Percentiles rank a stretch among this genome's conserved stretches.
Evolutionary conservation across 2,113 vertebrate species (phyloP).

Genomic region (Okapia johnstoni): DNA sequence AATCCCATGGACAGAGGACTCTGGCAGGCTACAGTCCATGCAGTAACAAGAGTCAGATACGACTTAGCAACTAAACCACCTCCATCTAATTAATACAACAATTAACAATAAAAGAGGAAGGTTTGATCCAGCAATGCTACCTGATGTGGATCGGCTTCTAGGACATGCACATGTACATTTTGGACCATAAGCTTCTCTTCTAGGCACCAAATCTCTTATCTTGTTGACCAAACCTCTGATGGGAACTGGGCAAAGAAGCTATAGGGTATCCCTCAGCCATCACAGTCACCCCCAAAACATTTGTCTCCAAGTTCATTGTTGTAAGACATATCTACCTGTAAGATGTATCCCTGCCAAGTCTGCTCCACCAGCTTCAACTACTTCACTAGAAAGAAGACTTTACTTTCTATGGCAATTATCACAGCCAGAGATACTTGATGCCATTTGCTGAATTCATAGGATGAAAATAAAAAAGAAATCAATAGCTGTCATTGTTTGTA

Average conservation of each 20-base stretch:
- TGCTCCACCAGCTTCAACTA: background rate
- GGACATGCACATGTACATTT: background rate
- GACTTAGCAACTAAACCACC: background rate
- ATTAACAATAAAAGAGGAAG: background rate
- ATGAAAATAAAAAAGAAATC: constrained; percentile 38
- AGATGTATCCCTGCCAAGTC: background rate
- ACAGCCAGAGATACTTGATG: constrained; percentile 10
- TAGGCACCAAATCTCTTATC: background rate
- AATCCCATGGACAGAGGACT: background rate
- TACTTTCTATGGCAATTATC: constrained; percentile 33
- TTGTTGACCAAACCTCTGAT: background rate
- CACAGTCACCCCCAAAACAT: background rate
- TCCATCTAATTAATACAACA: background rate
- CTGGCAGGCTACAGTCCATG: background rate
- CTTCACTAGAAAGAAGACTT: constrained; percentile 25
- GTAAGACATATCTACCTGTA: background rate
- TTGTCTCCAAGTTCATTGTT: background rate
- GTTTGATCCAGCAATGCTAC: background rate
- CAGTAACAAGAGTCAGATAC: background rate
- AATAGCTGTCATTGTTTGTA: constrained; percentile 39
- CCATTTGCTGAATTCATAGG: constrained; percentile 34
- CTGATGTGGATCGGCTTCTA: background rate
- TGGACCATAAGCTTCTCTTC: background rate
- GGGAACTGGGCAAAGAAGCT: background rate
- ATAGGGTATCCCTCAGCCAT: background rate